A percentile compares a stretch with the other conserved stretches of the same genome.
Conservation (phyloP, 2,888 invertebrate genomes). For the Folsomia candida region DNA sequence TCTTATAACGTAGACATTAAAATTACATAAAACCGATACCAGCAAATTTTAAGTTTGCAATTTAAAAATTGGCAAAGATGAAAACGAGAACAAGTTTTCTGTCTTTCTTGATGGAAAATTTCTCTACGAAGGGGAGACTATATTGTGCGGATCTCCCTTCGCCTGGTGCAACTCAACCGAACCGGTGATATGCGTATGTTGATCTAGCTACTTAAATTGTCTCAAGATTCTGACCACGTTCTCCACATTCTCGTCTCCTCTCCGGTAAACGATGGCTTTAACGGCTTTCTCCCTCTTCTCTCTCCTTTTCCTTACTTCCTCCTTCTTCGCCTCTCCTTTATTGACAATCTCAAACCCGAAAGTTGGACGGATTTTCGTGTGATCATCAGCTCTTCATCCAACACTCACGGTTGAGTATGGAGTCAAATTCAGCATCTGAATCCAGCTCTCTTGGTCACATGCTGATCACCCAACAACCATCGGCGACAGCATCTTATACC, state of each 20-base stretch:
- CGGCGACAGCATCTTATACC: not conserved
- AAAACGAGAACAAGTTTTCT: too few species aligned
- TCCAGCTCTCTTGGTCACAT: too few species aligned
- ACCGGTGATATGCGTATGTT: not conserved
- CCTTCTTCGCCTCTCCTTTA: not conserved
- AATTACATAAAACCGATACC: too few species aligned
- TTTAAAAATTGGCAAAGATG: too few species aligned
- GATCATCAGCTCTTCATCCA: not conserved
- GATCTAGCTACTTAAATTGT: not conserved
- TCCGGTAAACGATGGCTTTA: slow-evolving; percentile 47
- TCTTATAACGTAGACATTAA: too few species aligned
- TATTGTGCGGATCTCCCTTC: not conserved
- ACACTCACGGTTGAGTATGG: not conserved
- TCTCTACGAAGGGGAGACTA: too few species aligned
- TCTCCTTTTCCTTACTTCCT: not conserved
- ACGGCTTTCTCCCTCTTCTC: slow-evolving; percentile 20
- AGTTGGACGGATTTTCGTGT: not conserved
- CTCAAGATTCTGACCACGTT: slow-evolving; percentile 40
- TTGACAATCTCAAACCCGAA: slow-evolving; percentile 3
- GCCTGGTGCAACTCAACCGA: not conserved
- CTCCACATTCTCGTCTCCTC: slow-evolving; percentile 11
- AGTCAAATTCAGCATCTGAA: not conserved
- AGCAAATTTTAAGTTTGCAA: too few species aligned
- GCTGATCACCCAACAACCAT: too few species aligned
- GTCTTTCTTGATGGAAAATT: too few species aligned